These are phyloP conservation scores for Boloria euphrosyne DNA, from an alignment of 2,888 invertebrate species.

Conservation along the genomic window DNA sequence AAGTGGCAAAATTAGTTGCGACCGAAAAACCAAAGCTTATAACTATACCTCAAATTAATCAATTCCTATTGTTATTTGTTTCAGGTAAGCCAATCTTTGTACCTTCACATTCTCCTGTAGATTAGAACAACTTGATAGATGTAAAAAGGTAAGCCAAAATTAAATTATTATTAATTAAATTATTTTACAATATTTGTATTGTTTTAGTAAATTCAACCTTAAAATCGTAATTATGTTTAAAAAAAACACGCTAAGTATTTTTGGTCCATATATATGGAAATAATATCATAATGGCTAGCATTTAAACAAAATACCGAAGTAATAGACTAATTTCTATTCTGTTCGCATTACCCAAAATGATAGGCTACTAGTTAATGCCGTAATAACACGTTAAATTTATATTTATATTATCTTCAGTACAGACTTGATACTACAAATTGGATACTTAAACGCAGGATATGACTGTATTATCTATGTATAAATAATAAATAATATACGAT, in stretches of 20 bases:
- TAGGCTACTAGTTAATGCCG: slow-evolving; percentile 6
- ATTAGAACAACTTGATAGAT: slow-evolving; percentile 23
- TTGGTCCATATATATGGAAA: neutral
- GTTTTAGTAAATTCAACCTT: no score
- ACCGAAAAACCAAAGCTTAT: slow-evolving; percentile 24
- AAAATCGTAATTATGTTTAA: no score
- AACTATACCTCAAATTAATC: slow-evolving; percentile 33
- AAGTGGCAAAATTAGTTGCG: slow-evolving; percentile 3
- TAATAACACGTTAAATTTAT: slow-evolving; percentile 6
- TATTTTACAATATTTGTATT: no score
- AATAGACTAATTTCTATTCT: slow-evolving; percentile 15
- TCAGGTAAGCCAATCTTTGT: slow-evolving; percentile 58
- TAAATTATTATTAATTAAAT: neutral
- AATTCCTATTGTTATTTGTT: slow-evolving; percentile 55
- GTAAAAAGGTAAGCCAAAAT: slow-evolving; percentile 29
- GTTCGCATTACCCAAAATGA: slow-evolving; percentile 14
- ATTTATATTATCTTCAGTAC: slow-evolving; percentile 20
- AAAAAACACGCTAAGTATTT: no score
- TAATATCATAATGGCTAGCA: no score
- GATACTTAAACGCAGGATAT: slow-evolving; percentile 19
- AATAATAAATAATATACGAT: no score
- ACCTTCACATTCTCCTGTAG: slow-evolving; percentile 29
- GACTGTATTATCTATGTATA: neutral
- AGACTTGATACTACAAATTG: slow-evolving; percentile 23
- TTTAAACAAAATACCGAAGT: neutral